A percentile compares a stretch with the other conserved stretches of the same genome.
Evolutionary conservation across 1,140 invertebrate genomes (phyloP).

Genomic region (Cherax quadricarinatus): DNA sequence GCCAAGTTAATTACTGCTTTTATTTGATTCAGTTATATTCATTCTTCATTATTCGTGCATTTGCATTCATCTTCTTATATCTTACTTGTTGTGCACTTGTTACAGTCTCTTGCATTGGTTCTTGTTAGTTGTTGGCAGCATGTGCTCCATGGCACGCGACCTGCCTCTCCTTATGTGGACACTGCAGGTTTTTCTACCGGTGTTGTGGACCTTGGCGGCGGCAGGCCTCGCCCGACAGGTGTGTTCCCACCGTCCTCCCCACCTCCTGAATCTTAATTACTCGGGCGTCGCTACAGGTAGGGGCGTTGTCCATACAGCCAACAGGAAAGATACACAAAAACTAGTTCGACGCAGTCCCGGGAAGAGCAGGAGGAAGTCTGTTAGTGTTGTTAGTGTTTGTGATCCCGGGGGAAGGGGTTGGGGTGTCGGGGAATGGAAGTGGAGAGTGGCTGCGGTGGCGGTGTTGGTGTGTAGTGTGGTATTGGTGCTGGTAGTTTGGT

Average conservation of each 20-base stretch:
- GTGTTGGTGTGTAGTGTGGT: neutral
- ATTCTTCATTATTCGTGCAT: no score
- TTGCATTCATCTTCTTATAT: no score
- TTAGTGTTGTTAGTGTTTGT: neutral
- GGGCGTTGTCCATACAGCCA: neutral
- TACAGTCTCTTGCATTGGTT: no score
- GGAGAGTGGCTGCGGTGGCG: neutral
- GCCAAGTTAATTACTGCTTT: no score
- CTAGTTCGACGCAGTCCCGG: no score
- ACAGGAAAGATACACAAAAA: no score
- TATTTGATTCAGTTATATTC: no score
- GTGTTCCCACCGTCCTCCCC: neutral
- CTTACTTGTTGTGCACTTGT: no score
- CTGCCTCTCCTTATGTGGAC: neutral
- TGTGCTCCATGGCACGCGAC: no score
- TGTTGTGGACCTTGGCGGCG: neutral
- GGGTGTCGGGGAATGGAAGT: neutral
- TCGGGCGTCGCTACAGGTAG: neutral
- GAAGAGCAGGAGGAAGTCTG: neutral
- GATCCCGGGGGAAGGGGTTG: neutral
- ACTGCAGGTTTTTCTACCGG: neutral
- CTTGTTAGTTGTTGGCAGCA: no score
- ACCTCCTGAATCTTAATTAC: neutral
- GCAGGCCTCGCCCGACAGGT: neutral
- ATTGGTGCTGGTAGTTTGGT: neutral